Conservation (phyloP, 2,888 invertebrate genomes). For the Meteorus cinctellus region DNA sequence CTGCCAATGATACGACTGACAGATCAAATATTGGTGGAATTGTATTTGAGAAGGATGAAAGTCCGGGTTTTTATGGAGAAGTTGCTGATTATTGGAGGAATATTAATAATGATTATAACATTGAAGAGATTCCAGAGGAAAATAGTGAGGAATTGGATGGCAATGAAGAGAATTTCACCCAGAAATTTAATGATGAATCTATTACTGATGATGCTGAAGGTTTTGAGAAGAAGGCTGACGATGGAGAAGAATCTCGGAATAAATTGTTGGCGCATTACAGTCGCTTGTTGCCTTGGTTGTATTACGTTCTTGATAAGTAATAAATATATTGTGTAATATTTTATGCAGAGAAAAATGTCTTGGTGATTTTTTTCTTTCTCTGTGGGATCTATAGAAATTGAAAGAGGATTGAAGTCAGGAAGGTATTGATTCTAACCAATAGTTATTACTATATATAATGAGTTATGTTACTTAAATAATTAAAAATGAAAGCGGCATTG, state of each 20-base stretch:
- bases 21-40: constrained; percentile 46
- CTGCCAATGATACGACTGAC: constrained; percentile 34
- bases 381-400: too few relatives aligned
- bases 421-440: too few relatives aligned
- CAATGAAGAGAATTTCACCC: not conserved
- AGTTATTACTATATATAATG: too few relatives aligned
- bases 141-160: constrained; percentile 38
- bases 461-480: too few relatives aligned
- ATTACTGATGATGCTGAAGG: not conserved
- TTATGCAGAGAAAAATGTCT: too few relatives aligned
- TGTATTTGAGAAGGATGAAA: constrained; percentile 59
- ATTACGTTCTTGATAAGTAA: constrained; percentile 61
- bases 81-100: constrained; percentile 62
- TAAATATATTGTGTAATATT: constrained; percentile 10
- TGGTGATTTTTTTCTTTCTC: constrained; percentile 37
- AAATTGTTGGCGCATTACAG: constrained; percentile 66
- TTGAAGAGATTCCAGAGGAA: constrained; percentile 43
- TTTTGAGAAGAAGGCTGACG: constrained; percentile 44
- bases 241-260: constrained; percentile 56
- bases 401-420: too few relatives aligned
- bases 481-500: too few relatives aligned
- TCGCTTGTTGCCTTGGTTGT: constrained; percentile 66
- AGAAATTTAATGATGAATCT: constrained; percentile 8
- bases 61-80: constrained; percentile 66
- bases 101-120: constrained; percentile 41